phyloP scores from a whole-genome alignment of 2,888 invertebrate species.

The Rhagonycha fulva region DNA sequence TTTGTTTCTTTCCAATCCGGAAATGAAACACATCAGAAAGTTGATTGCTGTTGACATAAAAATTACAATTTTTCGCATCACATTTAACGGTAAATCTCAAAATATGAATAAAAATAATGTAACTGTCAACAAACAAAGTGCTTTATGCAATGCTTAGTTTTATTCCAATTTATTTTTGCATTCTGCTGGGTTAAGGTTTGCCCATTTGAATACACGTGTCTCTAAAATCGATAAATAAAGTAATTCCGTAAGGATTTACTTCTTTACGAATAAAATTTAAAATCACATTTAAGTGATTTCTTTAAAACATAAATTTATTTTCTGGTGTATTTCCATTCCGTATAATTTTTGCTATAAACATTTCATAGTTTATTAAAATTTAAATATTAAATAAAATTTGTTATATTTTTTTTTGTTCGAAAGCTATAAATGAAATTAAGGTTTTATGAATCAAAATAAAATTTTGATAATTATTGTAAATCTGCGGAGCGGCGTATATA shows the following conservation, averaged over 20 bases:
- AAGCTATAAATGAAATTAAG: not conserved
- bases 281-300: not conserved
- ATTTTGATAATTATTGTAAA: too few species aligned
- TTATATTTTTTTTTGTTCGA: not conserved
- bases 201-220: not conserved
- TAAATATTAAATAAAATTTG: not conserved
- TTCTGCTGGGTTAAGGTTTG: not conserved
- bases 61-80: not conserved
- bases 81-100: not conserved
- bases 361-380: not conserved
- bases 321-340: not conserved
- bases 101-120: not conserved
- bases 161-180: not conserved
- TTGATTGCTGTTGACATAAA: slow-evolving; percentile 2
- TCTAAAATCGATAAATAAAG: not conserved
- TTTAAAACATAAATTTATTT: not conserved
- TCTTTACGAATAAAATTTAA: not conserved
- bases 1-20: not conserved
- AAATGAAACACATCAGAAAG: not conserved
- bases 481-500: too few species aligned
- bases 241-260: not conserved
- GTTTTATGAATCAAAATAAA: not conserved
- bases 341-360: not conserved
- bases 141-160: not conserved
- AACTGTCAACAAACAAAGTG: slow-evolving; percentile 1